Percentiles rank a stretch among this genome's conserved stretches.
Evolutionary conservation across 2,888 invertebrate species (phyloP).

Genomic region (Lasioglossum malachurum): DNA sequence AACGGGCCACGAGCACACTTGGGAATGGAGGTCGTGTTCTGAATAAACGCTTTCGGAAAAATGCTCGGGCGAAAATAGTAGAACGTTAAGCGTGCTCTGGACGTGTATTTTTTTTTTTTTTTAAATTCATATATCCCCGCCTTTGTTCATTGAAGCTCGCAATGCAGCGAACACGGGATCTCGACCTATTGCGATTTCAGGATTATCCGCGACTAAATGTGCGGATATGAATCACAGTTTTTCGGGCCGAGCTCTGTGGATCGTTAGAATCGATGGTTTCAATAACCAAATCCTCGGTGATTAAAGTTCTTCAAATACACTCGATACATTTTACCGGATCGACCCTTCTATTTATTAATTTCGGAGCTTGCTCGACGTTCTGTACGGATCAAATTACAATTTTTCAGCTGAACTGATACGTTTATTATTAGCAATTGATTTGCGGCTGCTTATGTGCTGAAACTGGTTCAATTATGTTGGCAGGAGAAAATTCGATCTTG

Average conservation of each 20-base stretch:
- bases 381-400: neutral
- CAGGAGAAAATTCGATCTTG: neutral
- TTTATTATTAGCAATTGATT: neutral
- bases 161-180: neutral
- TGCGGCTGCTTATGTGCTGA: too few relatives aligned
- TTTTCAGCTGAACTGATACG: neutral
- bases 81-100: conserved; percentile 1
- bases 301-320: neutral
- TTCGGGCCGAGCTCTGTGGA: neutral
- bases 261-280: neutral
- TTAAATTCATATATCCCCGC: neutral
- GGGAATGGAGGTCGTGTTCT: conserved; percentile 4
- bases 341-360: neutral
- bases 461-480: too few relatives aligned
- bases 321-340: neutral
- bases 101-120: neutral
- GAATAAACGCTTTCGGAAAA: conserved; percentile 6
- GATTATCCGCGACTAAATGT: neutral
- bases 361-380: neutral
- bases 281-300: neutral
- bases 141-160: neutral
- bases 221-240: conserved; percentile 2
- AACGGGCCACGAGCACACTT: neutral
- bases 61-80: neutral
- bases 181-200: neutral